Evolutionary conservation across 2,888 invertebrate genomes (phyloP).

Genomic region (Apotomis betuletana): DNA sequence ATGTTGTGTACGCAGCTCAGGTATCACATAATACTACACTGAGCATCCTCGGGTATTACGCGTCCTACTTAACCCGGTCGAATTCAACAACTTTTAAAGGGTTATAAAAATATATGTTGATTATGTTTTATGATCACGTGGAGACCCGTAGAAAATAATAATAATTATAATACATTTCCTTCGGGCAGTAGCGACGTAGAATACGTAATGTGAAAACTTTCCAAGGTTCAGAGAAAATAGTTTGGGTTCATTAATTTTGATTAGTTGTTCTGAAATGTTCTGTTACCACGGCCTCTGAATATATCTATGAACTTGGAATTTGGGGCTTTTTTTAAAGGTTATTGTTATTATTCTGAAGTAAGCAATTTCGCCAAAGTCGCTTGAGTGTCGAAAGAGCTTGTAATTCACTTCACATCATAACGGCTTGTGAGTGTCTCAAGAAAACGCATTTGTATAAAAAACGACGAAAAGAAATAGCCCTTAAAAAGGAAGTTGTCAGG

Average conservation of each 20-base stretch:
- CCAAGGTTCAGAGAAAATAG: constrained; percentile 18
- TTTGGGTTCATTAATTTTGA: constrained; percentile 23
- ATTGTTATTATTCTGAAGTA: not conserved
- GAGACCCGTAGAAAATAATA: constrained; percentile 12
- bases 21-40: constrained; percentile 35
- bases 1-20: constrained; percentile 27
- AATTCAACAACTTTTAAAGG: constrained; percentile 32
- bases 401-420: constrained; percentile 16
- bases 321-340: not conserved
- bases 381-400: not conserved
- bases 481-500: constrained; percentile 14
- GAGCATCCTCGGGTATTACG: constrained; percentile 26
- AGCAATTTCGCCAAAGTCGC: not conserved
- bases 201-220: constrained; percentile 32
- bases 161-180: constrained; percentile 15
- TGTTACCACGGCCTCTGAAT: not conserved
- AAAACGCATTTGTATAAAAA: constrained; percentile 7
- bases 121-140: constrained; percentile 15
- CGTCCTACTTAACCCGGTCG: constrained; percentile 10
- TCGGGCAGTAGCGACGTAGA: not conserved
- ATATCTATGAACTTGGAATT: not conserved
- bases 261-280: constrained; percentile 15
- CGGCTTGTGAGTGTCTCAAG: constrained; percentile 9
- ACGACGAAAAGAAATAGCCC: constrained; percentile 16
- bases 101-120: constrained; percentile 11